phyloP scores from a whole-genome alignment of 1,140 invertebrate genomes.

The Rhysida immarginata region DNA sequence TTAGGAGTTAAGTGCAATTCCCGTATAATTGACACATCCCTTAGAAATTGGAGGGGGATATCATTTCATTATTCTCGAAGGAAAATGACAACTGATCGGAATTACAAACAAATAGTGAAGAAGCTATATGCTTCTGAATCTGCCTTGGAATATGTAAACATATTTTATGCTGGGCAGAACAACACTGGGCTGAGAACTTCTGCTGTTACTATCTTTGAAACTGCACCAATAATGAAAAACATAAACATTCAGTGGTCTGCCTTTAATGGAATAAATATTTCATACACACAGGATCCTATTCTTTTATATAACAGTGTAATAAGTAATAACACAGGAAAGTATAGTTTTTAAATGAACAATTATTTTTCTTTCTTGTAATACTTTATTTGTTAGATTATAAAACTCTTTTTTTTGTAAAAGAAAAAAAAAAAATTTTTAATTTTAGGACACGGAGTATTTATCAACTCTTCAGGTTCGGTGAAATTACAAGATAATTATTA shows the following conservation, averaged over 20 bases:
- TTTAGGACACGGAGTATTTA: slow-evolving; percentile 75
- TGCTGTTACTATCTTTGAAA: slow-evolving; percentile 68
- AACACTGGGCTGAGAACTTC: slow-evolving; percentile 64
- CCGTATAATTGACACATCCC: slow-evolving; percentile 45
- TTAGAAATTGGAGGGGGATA: slow-evolving; percentile 60
- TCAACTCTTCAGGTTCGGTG: slow-evolving; percentile 67
- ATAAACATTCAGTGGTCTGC: slow-evolving; percentile 67
- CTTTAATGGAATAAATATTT: slow-evolving; percentile 82
- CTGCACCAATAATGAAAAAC: slow-evolving; percentile 66
- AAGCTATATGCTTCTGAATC: slow-evolving; percentile 57
- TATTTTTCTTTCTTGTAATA: too few relatives aligned
- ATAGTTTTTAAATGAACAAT: too few relatives aligned
- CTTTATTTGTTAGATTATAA: too few relatives aligned
- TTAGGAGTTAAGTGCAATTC: slow-evolving; percentile 65
- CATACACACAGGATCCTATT: too few relatives aligned
- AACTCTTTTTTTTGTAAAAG: too few relatives aligned
- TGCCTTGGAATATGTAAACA: slow-evolving; percentile 54
- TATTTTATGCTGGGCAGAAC: slow-evolving; percentile 70
- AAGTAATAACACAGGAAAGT: too few relatives aligned
- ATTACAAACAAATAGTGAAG: slow-evolving; percentile 35
- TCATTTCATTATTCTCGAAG: background rate
- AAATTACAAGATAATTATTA: slow-evolving; percentile 55
- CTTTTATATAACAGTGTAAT: too few relatives aligned
- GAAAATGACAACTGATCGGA: slow-evolving; percentile 41
- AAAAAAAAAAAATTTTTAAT: too few relatives aligned